These are phyloP conservation scores for Hassar affinis DNA, from an alignment of 2,113 vertebrate genomes.

Conservation along the genomic window DNA sequence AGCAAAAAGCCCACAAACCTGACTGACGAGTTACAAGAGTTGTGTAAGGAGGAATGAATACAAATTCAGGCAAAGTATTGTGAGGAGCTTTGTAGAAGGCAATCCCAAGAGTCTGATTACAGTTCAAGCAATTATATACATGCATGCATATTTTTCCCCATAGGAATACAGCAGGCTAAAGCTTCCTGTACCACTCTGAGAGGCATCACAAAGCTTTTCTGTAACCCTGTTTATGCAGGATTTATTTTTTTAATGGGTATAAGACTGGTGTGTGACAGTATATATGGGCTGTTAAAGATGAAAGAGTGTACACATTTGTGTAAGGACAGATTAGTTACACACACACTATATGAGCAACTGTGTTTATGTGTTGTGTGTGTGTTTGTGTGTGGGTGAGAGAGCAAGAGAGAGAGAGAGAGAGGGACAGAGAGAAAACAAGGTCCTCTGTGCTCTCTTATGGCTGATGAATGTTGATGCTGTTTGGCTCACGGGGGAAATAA, in stretches of 20 bases:
- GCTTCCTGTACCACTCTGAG: not conserved
- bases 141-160: not conserved
- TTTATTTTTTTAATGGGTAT: not conserved
- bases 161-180: not conserved
- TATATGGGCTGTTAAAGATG: not conserved
- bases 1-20: too few relatives aligned
- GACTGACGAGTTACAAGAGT: too few relatives aligned
- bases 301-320: not conserved
- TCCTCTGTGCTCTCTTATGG: not conserved
- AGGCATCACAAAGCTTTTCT: not conserved
- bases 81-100: not conserved
- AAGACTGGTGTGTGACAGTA: not conserved
- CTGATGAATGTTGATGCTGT: conserved; percentile 41
- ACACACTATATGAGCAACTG: not conserved
- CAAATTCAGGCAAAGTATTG: too few relatives aligned
- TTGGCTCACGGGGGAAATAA: conserved; percentile 38
- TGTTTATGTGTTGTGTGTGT: not conserved
- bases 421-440: conserved; percentile 3
- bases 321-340: not conserved
- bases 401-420: not conserved
- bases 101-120: too few relatives aligned
- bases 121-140: not conserved
- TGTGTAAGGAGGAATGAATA: too few relatives aligned
- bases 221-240: not conserved
- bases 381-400: not conserved